phyloP scores from a whole-genome alignment of 1,140 invertebrate genomes.

The Diorhabda sublineata region DNA sequence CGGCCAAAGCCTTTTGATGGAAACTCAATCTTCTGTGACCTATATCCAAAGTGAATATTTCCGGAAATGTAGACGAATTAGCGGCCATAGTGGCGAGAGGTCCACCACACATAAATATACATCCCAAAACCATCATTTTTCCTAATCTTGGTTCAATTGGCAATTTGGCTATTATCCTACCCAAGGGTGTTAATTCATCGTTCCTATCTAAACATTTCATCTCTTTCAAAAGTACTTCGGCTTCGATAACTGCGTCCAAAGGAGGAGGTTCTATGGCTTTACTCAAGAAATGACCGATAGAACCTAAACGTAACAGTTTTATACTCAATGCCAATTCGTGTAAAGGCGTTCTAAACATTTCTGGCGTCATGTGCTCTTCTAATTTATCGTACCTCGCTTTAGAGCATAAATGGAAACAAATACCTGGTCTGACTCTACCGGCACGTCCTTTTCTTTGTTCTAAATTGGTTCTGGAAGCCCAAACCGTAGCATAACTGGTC shows the following conservation, averaged over 20 bases:
- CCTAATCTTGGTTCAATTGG: constrained; percentile 90
- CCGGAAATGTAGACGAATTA: constrained; percentile 86
- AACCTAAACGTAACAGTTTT: constrained; percentile 82
- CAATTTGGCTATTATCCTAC: constrained; percentile 85
- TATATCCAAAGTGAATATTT: constrained; percentile 74
- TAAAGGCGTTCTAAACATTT: constrained; percentile 93
- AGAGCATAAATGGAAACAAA: constrained; percentile 87
- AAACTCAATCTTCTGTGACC: constrained; percentile 64
- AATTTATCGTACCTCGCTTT: constrained; percentile 66
- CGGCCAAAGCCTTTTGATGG: constrained; percentile 79
- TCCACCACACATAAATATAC: constrained; percentile 82
- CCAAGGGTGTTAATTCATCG: constrained; percentile 85
- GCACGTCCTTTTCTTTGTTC: constrained; percentile 88
- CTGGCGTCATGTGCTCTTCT: constrained; percentile 89
- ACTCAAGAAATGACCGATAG: constrained; percentile 86
- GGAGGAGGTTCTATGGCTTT: constrained; percentile 93
- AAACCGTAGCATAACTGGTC: constrained; percentile 90
- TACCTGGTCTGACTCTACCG: constrained; percentile 81
- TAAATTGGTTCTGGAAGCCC: constrained; percentile 88
- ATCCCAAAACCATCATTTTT: constrained; percentile 91
- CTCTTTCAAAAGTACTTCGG: constrained; percentile 70
- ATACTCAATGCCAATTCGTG: constrained; percentile 84
- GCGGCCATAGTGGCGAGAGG: constrained; percentile 90
- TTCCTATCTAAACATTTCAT: constrained; percentile 82
- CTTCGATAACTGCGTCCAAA: constrained; percentile 89